Conservation (phyloP, 1,140 invertebrate species). For the Drosophila watanabei region DNA sequence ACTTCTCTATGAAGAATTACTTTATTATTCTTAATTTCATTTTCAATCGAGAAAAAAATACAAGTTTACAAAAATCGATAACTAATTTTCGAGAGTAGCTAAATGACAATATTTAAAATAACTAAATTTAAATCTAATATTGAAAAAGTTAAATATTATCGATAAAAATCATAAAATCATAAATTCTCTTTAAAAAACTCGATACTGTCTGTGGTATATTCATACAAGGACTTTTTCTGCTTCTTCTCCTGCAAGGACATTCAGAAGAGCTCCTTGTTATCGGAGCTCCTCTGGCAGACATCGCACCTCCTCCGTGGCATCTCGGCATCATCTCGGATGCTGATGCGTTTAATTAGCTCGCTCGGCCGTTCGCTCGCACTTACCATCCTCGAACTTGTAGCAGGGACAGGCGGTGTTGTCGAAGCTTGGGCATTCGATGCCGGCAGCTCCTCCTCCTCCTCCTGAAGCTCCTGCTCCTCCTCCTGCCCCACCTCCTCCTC, state of each 20-base stretch:
- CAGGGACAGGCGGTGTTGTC: conserved; percentile 93
- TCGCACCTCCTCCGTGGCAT: conserved; percentile 31
- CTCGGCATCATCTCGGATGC: conserved; percentile 19
- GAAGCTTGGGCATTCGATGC: conserved; percentile 89
- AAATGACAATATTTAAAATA: no score
- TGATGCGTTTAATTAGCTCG: conserved; percentile 64
- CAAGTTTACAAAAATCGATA: not conserved
- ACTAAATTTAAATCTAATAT: no score
- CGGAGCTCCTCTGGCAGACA: conserved; percentile 15
- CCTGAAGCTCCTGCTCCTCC: not conserved
- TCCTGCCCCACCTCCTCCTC: conserved; percentile 5
- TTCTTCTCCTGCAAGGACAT: not conserved
- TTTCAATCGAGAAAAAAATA: no score
- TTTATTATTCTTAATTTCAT: no score
- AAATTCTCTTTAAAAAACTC: no score
- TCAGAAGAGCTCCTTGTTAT: conserved; percentile 30
- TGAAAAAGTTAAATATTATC: no score
- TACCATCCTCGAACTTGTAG: conserved; percentile 95
- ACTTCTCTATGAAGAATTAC: no score
- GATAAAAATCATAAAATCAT: no score
- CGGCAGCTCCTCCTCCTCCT: conserved; percentile 39
- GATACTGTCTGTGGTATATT: not conserved
- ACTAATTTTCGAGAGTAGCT: not conserved
- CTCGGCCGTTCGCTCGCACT: conserved; percentile 67
- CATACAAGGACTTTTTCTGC: not conserved